Percentiles rank a stretch among this genome's conserved stretches.
Evolutionary conservation across 2,797 vertebrate species (phyloP).

Genomic region (Buphagus erythrorhynchus): DNA sequence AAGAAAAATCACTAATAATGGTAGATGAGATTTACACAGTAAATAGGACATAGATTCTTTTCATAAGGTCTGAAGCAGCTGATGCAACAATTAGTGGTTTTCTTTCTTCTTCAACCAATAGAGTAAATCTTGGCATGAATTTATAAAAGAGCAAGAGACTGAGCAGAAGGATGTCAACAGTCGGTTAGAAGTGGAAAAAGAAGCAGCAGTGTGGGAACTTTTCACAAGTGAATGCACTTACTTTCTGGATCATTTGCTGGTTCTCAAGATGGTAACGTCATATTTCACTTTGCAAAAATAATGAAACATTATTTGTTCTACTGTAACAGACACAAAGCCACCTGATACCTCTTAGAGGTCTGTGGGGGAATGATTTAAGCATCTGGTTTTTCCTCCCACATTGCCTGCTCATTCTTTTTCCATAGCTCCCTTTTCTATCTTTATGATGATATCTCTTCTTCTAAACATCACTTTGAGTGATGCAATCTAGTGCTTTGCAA

Average conservation of each 20-base stretch:
- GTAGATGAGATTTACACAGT: background rate
- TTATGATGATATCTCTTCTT: background rate
- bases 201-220: conserved; percentile 89
- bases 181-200: conserved; percentile 76
- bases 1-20: background rate
- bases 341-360: background rate
- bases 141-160: conserved; percentile 77
- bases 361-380: background rate
- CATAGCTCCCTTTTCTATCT: background rate
- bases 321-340: background rate
- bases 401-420: background rate
- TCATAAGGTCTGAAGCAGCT: background rate
- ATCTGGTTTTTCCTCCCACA: background rate
- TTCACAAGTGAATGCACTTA: conserved; percentile 93
- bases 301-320: background rate
- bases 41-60: background rate
- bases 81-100: background rate
- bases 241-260: conserved; percentile 92
- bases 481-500: background rate
- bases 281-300: background rate
- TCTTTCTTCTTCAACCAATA: conserved; percentile 56
- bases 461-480: background rate
- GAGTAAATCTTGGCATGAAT: conserved; percentile 85
- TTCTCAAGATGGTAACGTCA: conserved; percentile 88
- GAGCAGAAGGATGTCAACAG: conserved; percentile 64